phyloP scores from a whole-genome alignment of 2,797 vertebrate genomes.

The Myioborus melanocephalus region DNA sequence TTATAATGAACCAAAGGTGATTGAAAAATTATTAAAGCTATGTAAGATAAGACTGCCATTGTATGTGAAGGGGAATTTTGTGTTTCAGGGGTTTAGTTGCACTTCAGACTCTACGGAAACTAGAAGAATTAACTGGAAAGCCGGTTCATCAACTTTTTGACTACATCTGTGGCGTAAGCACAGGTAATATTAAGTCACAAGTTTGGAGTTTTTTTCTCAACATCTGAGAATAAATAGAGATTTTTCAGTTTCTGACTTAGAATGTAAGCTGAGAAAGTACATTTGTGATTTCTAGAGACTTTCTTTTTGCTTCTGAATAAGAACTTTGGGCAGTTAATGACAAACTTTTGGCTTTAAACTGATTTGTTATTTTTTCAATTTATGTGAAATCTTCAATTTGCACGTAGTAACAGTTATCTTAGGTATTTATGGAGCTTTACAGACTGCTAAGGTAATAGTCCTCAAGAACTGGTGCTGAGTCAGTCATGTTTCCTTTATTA shows the following conservation, averaged over 20 bases:
- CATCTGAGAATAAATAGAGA: background rate
- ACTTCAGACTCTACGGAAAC: slow-evolving; percentile 89
- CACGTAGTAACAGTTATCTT: background rate
- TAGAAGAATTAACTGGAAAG: slow-evolving; percentile 91
- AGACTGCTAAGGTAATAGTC: background rate
- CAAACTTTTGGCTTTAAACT: background rate
- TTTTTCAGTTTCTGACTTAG: background rate
- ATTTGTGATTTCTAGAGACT: background rate
- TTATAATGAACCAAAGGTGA: background rate
- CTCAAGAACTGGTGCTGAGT: background rate
- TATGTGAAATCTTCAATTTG: background rate
- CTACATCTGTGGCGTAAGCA: slow-evolving; percentile 97
- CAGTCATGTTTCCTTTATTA: background rate
- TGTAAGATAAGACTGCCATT: background rate
- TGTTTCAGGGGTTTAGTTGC: slow-evolving; percentile 89
- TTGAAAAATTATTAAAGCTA: background rate
- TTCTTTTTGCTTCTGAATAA: background rate
- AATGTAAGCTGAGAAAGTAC: background rate
- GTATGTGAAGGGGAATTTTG: background rate
- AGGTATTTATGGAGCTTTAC: background rate
- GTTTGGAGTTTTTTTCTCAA: background rate
- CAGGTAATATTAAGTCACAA: slow-evolving; percentile 78
- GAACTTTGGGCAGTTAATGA: background rate
- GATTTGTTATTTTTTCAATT: background rate
- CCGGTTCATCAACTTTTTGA: slow-evolving; percentile 93